Percentiles rank a stretch among this genome's conserved stretches.
Evolutionary conservation across 2,113 vertebrate genomes (phyloP).

Genomic region (Plestiodon gilberti): DNA sequence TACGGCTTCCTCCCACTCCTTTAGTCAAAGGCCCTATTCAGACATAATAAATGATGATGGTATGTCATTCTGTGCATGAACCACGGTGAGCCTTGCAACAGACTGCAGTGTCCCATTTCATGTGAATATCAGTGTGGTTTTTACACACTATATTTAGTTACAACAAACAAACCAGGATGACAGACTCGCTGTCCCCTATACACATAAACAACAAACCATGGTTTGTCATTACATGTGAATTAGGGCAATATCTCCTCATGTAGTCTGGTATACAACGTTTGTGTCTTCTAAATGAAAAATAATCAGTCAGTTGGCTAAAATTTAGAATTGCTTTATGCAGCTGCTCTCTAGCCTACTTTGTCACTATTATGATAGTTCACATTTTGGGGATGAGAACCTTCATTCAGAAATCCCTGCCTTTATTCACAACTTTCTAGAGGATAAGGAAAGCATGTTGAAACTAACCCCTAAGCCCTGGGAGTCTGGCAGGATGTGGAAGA

Average conservation of each 20-base stretch:
- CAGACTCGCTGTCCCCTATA: too few relatives aligned
- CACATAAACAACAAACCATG: too few relatives aligned
- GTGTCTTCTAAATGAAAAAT: not conserved
- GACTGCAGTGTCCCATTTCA: too few relatives aligned
- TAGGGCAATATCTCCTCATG: not conserved
- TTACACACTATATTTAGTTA: too few relatives aligned
- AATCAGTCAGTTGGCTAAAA: not conserved
- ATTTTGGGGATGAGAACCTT: not conserved
- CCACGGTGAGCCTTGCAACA: too few relatives aligned
- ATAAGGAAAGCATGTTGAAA: conserved; percentile 43
- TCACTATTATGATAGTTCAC: accelerated
- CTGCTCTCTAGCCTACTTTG: accelerated
- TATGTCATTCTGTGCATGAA: too few relatives aligned
- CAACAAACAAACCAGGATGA: too few relatives aligned
- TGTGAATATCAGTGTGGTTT: too few relatives aligned
- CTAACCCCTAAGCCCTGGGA: not conserved
- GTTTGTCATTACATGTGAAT: not conserved
- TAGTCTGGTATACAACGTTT: not conserved
- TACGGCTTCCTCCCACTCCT: conserved; percentile 6
- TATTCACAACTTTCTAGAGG: conserved; percentile 34
- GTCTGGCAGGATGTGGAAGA: conserved; percentile 22
- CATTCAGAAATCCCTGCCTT: not conserved
- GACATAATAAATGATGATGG: too few relatives aligned
- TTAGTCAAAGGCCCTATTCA: too few relatives aligned
- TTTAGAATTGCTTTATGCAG: not conserved